A percentile compares a stretch with the other conserved stretches of the same genome.
phyloP scores from a whole-genome alignment of 2,113 vertebrate genomes.

The Orientallactaga bullata region DNA sequence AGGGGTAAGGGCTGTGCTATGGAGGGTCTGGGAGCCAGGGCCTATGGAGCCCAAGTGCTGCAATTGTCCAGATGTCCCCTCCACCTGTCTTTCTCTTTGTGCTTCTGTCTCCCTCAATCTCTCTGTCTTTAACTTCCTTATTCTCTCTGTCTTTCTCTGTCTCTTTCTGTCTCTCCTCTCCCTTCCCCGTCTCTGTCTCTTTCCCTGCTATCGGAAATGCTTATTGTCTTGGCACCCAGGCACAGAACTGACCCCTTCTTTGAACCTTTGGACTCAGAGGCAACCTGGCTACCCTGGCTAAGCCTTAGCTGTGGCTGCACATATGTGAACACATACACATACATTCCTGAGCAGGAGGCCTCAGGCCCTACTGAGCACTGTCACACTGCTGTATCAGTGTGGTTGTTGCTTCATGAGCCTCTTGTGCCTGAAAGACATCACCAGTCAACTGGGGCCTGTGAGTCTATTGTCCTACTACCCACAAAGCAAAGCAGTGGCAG shows the following conservation, averaged over 20 bases:
- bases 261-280: not conserved
- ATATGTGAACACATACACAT: not conserved
- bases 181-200: not conserved
- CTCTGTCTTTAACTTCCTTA: not conserved
- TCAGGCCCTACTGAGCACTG: not conserved
- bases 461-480: not conserved
- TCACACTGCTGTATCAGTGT: too few species aligned
- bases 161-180: not conserved
- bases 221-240: not conserved
- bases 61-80: too few species aligned
- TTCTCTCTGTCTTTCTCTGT: not conserved
- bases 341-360: not conserved
- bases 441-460: not conserved
- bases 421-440: not conserved
- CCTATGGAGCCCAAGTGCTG: too few species aligned
- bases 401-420: not conserved
- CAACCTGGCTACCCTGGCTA: not conserved
- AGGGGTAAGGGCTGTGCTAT: not conserved
- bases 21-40: not conserved
- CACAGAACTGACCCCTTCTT: not conserved
- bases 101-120: not conserved
- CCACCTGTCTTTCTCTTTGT: not conserved
- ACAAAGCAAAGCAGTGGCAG: not conserved
- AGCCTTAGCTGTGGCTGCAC: not conserved
- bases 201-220: not conserved